Conservation (phyloP, 1,140 invertebrate genomes). For the Aphaenogaster rudis region DNA sequence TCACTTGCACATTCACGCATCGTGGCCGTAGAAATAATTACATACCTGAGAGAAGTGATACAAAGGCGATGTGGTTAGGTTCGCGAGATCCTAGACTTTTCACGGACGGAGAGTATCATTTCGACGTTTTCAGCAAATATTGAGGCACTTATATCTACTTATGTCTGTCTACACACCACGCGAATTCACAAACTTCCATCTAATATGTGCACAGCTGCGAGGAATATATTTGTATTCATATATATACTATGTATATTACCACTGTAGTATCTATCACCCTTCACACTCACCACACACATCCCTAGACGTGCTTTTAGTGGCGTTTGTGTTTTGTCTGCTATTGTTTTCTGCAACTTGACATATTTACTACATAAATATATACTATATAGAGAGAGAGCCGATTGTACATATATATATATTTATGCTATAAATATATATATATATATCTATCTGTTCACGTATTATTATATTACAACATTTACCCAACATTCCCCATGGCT, state of each 20-base stretch:
- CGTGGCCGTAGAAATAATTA: constrained; percentile 62
- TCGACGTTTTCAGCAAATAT: constrained; percentile 11
- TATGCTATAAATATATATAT: constrained; percentile 43
- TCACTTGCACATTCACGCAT: constrained; percentile 70
- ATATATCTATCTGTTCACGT: constrained; percentile 59
- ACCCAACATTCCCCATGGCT: constrained; percentile 68
- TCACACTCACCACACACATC: constrained; percentile 78
- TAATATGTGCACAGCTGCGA: constrained; percentile 83
- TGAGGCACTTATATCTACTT: constrained; percentile 21
- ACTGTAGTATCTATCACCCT: constrained; percentile 78
- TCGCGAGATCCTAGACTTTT: constrained; percentile 31
- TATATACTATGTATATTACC: constrained; percentile 43
- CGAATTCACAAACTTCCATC: constrained; percentile 74
- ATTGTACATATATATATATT: constrained; percentile 54
- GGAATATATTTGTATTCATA: constrained; percentile 68
- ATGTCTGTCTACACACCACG: constrained; percentile 53
- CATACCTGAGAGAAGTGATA: constrained; percentile 2
- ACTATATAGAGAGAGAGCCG: constrained; percentile 59
- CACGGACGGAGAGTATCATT: constrained; percentile 16
- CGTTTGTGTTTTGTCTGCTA: constrained; percentile 83
- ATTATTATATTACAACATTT: constrained; percentile 59
- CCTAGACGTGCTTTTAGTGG: constrained; percentile 85
- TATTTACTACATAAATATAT: constrained; percentile 68
- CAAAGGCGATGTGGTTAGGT: constrained; percentile 19
- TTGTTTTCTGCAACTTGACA: constrained; percentile 69